Conservation (phyloP, 30 jellyfish, hydroid and myxozoan species). For the Turritopsis dohrnii region DNA sequence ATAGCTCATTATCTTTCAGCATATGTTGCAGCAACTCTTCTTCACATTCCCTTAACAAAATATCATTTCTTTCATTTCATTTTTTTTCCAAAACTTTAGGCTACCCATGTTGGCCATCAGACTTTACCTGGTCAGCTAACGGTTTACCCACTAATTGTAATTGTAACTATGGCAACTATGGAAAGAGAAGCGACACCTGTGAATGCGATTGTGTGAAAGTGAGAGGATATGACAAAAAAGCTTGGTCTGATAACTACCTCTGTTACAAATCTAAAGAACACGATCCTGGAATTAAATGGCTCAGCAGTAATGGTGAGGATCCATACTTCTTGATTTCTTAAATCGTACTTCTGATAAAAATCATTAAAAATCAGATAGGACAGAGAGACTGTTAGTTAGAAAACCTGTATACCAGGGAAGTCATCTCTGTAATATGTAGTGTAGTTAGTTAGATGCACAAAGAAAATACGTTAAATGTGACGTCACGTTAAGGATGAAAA, state of each 20-base stretch:
- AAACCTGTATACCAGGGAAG: too few species aligned
- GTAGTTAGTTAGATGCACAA: too few species aligned
- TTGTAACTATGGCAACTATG: slow-evolving; percentile 33
- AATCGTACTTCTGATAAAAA: background rate
- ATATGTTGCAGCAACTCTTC: background rate
- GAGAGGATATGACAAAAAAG: slow-evolving; percentile 31
- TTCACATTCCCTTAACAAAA: background rate
- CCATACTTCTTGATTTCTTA: background rate
- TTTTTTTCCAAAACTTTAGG: too few species aligned
- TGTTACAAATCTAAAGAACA: slow-evolving; percentile 48
- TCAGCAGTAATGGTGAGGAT: slow-evolving; percentile 36
- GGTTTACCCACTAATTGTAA: slow-evolving; percentile 57
- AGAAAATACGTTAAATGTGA: too few species aligned
- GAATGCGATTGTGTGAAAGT: slow-evolving; percentile 50
- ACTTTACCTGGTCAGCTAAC: slow-evolving; percentile 52
- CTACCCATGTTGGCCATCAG: slow-evolving; percentile 68
- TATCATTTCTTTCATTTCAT: background rate
- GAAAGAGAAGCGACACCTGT: slow-evolving; percentile 1
- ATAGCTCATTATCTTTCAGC: too few species aligned
- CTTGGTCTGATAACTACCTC: slow-evolving; percentile 56
- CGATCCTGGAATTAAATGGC: slow-evolving; percentile 58
- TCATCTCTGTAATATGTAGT: too few species aligned
- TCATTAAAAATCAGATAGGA: background rate
- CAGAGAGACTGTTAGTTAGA: background rate
- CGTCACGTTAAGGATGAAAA: too few species aligned